Conservation (phyloP, 1,140 invertebrate genomes). For the Mycetomoellerius zeteki region DNA sequence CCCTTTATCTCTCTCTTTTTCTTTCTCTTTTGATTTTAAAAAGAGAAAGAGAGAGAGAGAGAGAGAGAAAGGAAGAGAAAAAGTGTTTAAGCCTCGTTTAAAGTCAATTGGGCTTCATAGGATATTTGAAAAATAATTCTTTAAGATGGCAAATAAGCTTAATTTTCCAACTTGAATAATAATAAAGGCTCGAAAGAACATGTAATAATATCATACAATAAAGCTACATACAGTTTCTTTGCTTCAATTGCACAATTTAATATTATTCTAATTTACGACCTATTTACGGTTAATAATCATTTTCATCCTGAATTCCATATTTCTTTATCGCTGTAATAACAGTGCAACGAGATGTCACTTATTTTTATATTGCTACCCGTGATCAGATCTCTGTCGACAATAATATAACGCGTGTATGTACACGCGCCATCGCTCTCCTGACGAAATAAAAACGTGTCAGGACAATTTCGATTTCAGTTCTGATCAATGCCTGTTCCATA, state of each 20-base stretch:
- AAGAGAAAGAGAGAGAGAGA: too few relatives aligned
- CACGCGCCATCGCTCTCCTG: neutral
- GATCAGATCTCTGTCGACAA: neutral
- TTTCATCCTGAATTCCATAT: neutral
- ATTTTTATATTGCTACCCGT: neutral
- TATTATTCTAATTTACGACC: neutral
- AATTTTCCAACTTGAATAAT: neutral
- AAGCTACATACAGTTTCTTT: neutral
- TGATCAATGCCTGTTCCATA: neutral
- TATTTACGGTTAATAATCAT: neutral
- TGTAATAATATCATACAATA: neutral
- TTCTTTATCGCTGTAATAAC: neutral
- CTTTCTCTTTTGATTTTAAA: too few relatives aligned
- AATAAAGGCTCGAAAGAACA: neutral
- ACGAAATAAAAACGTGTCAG: neutral
- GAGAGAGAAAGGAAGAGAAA: too few relatives aligned
- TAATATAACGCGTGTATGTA: neutral
- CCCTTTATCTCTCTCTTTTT: too few relatives aligned
- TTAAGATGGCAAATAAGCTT: neutral
- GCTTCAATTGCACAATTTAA: conserved; percentile 2
- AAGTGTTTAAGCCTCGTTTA: too few relatives aligned
- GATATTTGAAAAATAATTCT: neutral
- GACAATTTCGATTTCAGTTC: conserved; percentile 12
- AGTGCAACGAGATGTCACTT: conserved; percentile 20
- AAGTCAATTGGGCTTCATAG: too few relatives aligned